These are phyloP conservation scores for Heteromormyrus szaboi DNA, from an alignment of 2,797 vertebrate genomes.

Conservation along the genomic window DNA sequence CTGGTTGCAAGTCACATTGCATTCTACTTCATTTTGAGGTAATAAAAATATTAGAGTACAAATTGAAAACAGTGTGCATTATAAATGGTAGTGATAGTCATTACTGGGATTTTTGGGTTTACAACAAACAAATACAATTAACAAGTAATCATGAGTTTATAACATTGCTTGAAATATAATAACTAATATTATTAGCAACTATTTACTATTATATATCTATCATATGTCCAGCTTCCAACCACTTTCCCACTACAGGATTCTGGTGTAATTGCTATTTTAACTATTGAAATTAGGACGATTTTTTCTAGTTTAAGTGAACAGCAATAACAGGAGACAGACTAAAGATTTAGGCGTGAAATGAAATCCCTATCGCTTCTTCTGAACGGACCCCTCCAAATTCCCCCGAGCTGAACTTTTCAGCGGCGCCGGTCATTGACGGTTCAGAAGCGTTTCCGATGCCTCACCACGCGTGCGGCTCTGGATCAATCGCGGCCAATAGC, in stretches of 20 bases:
- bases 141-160: background rate
- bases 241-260: background rate
- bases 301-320: background rate
- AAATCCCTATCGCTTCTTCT: background rate
- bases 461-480: slow-evolving; percentile 42
- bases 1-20: background rate
- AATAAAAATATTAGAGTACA: background rate
- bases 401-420: slow-evolving; percentile 8
- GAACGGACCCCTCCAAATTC: background rate
- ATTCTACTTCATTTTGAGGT: background rate
- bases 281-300: background rate
- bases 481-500: slow-evolving; percentile 59
- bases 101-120: background rate
- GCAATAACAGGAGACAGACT: background rate
- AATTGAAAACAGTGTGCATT: background rate
- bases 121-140: background rate
- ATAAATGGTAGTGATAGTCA: background rate
- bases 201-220: background rate
- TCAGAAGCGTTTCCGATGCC: slow-evolving; percentile 61
- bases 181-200: background rate
- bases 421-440: slow-evolving; percentile 22
- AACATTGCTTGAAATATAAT: background rate
- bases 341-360: background rate
- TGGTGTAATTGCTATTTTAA: background rate
- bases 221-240: background rate